Base-by-base conservation (phyloP, 2,797 vertebrate genomes). In the Oreochromis grahami region DNA sequence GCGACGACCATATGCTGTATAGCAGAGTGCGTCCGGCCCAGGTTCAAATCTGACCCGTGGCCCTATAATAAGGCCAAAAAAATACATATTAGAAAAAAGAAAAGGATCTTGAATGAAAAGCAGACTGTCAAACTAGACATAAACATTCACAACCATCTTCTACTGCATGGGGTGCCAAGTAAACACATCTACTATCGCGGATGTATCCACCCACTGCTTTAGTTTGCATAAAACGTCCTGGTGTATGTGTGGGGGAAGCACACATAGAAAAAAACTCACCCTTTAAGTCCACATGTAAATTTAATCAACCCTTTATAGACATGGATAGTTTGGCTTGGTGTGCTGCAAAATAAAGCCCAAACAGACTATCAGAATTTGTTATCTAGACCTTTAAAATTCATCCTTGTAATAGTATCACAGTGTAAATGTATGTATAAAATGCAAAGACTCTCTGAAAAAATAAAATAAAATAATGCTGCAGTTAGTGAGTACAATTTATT, bases 1-100 rank as follows among this genome's bases (percentile, higher is more conserved):
- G 3, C 0, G 0, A 34, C 0, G 0, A 12, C 56, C 6, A 60
- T 12, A 34, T 34, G 56, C 17, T 34, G 9, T 60, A 19, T 19
- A 60, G 56, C 29, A 60, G 17, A 60, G 1, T 1, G 29, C 19
- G 17, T 9, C 2, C 6, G 17, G 29, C 56, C 9, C 2, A 2
- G 29, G 29, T 60, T 60, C 32, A 17, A n/a, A n/a, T 36, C 9
- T 60, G 32, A 60, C 9, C 17, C 17, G 17, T 34, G 15, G 56
- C 13, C 24, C 53, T 26, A 55, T 55, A 55, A 26, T 15, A 55
- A 55, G 24, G 53, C 56, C 56, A 60, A 19, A 34, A 34, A 34
- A 19, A 7, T 58, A 34, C 5, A 32, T 17, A 17, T 58, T 4
- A 29, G 2, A 9, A 58, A 32, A 32, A 32, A 43, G 4, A 70